phyloP scores from a whole-genome alignment of 2,888 invertebrate genomes.

The Microctonus hyperodae region DNA sequence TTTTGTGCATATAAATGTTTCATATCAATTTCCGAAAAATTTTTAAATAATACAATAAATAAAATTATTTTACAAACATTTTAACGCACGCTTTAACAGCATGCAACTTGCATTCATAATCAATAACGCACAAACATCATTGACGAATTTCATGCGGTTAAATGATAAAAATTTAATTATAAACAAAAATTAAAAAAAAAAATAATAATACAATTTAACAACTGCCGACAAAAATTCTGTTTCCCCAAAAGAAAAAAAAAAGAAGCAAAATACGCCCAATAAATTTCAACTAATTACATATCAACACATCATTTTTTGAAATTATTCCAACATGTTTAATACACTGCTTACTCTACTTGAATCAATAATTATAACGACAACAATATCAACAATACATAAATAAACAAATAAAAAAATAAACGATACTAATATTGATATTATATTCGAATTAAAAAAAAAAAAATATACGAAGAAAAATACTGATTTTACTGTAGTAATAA shows the following conservation, averaged over 20 bases:
- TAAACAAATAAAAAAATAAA: neutral
- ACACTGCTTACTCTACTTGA: constrained; percentile 3
- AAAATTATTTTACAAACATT: neutral
- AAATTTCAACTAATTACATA: constrained; percentile 26
- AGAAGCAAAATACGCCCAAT: constrained; percentile 4
- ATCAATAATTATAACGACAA: neutral
- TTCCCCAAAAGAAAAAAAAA: constrained; percentile 34
- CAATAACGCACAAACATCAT: neutral
- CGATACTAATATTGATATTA: neutral
- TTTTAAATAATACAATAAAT: neutral
- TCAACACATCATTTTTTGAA: neutral
- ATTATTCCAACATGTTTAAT: neutral
- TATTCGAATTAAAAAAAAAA: neutral
- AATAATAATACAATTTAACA: constrained; percentile 7
- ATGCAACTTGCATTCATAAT: constrained; percentile 8
- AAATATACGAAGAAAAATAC: too few species aligned
- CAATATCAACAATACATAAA: too few species aligned
- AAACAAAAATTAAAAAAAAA: constrained; percentile 1
- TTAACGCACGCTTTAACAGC: constrained; percentile 18
- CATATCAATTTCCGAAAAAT: neutral
- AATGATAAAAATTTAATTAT: neutral
- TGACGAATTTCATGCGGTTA: constrained; percentile 1
- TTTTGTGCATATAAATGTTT: neutral
- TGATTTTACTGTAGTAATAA: neutral
- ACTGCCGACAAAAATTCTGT: constrained; percentile 26